Base-by-base conservation (phyloP, 2,888 invertebrate genomes). In the Cryptosula pallasiana region DNA sequence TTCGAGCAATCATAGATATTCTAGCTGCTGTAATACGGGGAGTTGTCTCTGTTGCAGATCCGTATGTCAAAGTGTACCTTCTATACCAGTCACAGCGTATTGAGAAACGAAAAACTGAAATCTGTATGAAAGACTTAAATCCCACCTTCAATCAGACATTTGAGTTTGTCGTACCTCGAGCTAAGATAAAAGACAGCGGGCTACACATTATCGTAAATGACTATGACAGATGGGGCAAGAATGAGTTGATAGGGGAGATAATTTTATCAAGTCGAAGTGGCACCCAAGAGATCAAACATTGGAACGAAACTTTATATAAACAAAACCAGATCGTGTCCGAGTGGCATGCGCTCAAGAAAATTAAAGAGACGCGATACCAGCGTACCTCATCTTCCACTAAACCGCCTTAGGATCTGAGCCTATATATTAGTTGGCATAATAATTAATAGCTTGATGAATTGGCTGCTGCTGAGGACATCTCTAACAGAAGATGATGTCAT, bases 251-350 rank as follows among this genome's bases (percentile, higher is more conserved):
- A 81, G 95, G 95, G 91, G 84, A 87, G 87, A 76, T 82, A 25
- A 74, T 81, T 72, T 78, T 82, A 75, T 81, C 83, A 70, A 78
- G 79, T 76, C 87, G 89, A n/a, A 95, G 94, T 72, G 96, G 96
- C 0, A 95, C 95, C 25, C 91, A 93, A 72, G 96, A 96, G 86
- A 94, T 94, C 54, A 95, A 95, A 84, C 96, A 96, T 86, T 96
- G 96, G 96, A 95, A 95, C 82, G 96, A 96, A 83, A 96, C 96
- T 96, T 94, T 96, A 78, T 93, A 94, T 75, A 96, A 96, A 87
- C 95, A 95, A 29, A 88, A 95, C 77, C 95, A 96, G 87, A 94
- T 93, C 79, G 93, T 95, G 80, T 92, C 95, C 70, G 95, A 95
- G 85, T 96, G 96, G 96, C 96, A 96, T 87, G 91, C 95, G 85